A percentile compares a stretch with the other conserved stretches of the same genome.
Evolutionary conservation across 2,113 vertebrate genomes (phyloP).

Genomic region (Thymallus thymallus): DNA sequence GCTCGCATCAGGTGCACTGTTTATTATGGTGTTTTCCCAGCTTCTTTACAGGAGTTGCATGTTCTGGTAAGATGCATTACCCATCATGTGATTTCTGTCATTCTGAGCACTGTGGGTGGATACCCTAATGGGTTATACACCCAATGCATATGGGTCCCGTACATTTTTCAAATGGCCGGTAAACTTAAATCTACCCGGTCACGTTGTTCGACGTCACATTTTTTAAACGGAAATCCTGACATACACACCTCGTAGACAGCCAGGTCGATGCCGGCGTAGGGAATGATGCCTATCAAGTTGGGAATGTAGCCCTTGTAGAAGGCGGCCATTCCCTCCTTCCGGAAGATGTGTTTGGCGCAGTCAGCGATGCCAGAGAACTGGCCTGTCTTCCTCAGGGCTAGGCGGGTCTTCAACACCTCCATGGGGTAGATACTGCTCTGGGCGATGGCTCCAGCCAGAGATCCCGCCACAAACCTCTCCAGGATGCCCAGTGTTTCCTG

Average conservation of each 20-base stretch:
- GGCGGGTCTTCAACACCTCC: slow-evolving; percentile 96
- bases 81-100: too few species aligned
- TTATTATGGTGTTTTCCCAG: too few species aligned
- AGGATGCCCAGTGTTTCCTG: slow-evolving; percentile 88
- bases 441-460: slow-evolving; percentile 87
- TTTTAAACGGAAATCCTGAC: too few species aligned
- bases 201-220: background rate
- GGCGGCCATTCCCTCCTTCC: slow-evolving; percentile 82
- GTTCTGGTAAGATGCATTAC: too few species aligned
- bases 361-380: slow-evolving; percentile 85
- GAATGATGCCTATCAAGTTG: slow-evolving; percentile 96
- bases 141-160: too few species aligned
- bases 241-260: slow-evolving; percentile 89
- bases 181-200: too few species aligned
- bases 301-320: slow-evolving; percentile 97
- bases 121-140: too few species aligned
- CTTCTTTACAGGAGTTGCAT: too few species aligned
- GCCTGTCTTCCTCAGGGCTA: slow-evolving; percentile 88
- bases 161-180: too few species aligned
- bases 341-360: slow-evolving; percentile 85
- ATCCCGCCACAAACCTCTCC: slow-evolving; percentile 88
- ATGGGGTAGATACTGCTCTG: slow-evolving; percentile 98
- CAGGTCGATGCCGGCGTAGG: slow-evolving; percentile 93
- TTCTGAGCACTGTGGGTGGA: too few species aligned
- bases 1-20: too few species aligned